phyloP scores from a whole-genome alignment of 2,888 invertebrate genomes.

The Polyommatus icarus region DNA sequence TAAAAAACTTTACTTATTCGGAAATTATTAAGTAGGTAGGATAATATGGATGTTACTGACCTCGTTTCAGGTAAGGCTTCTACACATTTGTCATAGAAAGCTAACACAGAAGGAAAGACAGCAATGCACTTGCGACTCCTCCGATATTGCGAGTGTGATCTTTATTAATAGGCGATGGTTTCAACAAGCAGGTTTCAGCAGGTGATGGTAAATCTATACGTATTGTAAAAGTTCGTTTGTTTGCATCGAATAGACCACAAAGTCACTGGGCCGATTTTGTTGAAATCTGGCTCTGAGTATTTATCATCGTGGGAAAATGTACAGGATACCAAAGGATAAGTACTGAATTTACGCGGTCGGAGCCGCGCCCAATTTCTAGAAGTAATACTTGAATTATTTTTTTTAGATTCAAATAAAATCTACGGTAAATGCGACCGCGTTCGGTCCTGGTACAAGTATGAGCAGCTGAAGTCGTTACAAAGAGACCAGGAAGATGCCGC shows the following conservation, averaged over 20 bases:
- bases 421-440: constrained; percentile 62
- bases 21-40: not conserved
- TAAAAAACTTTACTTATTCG: not conserved
- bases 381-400: constrained; percentile 1
- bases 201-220: not conserved
- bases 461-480: constrained; percentile 70
- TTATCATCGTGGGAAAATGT: no score
- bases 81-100: not conserved
- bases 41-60: not conserved
- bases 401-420: constrained; percentile 58
- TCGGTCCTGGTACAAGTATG: constrained; percentile 72
- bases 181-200: not conserved
- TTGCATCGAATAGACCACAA: not conserved
- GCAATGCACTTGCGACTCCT: no score
- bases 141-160: no score
- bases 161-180: not conserved
- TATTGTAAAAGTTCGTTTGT: not conserved
- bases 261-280: no score
- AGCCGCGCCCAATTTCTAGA: no score
- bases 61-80: not conserved
- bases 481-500: constrained; percentile 63
- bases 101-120: not conserved
- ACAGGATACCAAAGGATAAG: no score
- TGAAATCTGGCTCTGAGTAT: no score
- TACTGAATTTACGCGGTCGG: no score